Conservation (phyloP, 23 tunicate genomes). For the Ciona savignyi region DNA sequence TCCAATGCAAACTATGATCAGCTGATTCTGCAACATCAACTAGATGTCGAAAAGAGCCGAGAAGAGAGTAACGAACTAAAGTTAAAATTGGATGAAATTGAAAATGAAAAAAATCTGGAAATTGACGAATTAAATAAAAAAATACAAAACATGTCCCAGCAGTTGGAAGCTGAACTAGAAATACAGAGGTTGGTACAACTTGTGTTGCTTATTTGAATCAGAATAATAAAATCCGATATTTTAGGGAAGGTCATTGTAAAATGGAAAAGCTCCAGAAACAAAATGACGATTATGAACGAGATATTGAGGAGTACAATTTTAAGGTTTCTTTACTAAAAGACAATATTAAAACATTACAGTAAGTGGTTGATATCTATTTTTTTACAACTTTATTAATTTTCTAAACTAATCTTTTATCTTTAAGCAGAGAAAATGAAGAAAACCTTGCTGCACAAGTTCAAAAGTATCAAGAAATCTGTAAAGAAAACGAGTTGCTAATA, state of each 20-base stretch:
- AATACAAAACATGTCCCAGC: background rate
- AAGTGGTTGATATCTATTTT: background rate
- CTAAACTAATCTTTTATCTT: too few species aligned
- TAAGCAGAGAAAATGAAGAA: background rate
- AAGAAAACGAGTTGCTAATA: background rate
- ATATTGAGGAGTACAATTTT: background rate
- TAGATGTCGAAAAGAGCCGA: background rate
- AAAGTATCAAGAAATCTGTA: background rate
- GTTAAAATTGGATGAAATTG: conserved; percentile 11
- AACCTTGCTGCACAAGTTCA: background rate
- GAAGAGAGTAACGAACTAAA: conserved; percentile 13
- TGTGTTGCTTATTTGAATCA: too few species aligned
- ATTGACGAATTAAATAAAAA: too few species aligned
- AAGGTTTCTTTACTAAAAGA: background rate
- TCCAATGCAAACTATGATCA: background rate
- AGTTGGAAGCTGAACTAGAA: background rate
- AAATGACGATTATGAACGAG: background rate
- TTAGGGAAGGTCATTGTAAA: too few species aligned
- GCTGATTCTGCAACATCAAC: background rate
- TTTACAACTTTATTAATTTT: too few species aligned
- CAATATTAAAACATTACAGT: background rate
- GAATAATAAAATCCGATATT: too few species aligned
- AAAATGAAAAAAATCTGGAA: conserved; percentile 20
- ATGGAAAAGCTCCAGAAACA: background rate
- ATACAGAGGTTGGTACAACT: too few species aligned